Evolutionary conservation across 2,888 invertebrate genomes (phyloP).

Genomic region (Dicranocentrus wangi): DNA sequence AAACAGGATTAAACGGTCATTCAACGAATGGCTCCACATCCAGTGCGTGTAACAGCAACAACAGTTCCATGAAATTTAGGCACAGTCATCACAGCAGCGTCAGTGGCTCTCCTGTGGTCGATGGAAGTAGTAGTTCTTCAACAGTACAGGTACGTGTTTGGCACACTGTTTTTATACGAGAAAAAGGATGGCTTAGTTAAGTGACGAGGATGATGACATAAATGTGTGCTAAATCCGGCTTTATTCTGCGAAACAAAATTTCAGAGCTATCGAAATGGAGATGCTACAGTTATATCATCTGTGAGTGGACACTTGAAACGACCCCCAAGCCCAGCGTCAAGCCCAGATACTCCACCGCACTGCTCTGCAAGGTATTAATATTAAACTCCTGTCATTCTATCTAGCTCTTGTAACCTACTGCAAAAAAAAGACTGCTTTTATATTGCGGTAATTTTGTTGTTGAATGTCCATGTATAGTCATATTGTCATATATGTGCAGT

Average conservation of each 20-base stretch:
- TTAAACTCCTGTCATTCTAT: too few species aligned
- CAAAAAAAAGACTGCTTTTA: too few species aligned
- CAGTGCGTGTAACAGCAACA: conserved; percentile 68
- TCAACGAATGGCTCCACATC: conserved; percentile 59
- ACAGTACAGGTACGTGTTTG: conserved; percentile 69
- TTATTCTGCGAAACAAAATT: conserved; percentile 23
- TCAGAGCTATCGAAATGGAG: conserved; percentile 72
- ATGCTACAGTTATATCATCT: conserved; percentile 67
- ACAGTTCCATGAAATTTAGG: conserved; percentile 72
- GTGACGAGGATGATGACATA: too few species aligned
- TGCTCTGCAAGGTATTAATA: conserved; percentile 74
- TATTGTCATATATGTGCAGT: too few species aligned
- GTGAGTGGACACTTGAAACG: conserved; percentile 66
- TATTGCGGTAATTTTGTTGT: too few species aligned
- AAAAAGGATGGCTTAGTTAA: background rate
- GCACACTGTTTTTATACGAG: background rate
- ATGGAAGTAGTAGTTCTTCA: conserved; percentile 72
- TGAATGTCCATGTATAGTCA: too few species aligned
- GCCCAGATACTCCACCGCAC: conserved; percentile 77
- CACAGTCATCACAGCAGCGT: conserved; percentile 70
- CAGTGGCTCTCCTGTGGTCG: conserved; percentile 70
- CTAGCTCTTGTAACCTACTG: too few species aligned
- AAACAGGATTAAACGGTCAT: conserved; percentile 60
- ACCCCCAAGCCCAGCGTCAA: conserved; percentile 79
- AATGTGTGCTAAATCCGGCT: background rate